Evolutionary conservation across 2,113 vertebrate species (phyloP).

Genomic region (Rhabdomys dilectus): DNA sequence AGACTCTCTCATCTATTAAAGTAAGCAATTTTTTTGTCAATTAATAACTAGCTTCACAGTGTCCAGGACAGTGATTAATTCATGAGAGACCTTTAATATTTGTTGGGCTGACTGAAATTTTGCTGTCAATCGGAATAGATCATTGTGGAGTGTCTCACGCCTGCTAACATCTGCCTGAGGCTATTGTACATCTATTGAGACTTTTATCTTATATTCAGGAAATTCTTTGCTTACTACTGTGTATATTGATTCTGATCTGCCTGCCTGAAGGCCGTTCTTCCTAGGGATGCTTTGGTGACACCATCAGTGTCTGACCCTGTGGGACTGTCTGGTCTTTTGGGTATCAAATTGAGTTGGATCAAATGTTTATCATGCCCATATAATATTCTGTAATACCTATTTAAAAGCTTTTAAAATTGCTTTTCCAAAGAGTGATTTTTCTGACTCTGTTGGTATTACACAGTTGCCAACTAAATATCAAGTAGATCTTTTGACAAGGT

Average conservation of each 20-base stretch:
- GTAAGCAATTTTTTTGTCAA: background rate
- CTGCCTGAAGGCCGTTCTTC: background rate
- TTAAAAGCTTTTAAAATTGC: background rate
- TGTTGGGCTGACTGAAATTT: background rate
- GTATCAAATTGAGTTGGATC: background rate
- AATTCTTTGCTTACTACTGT: background rate
- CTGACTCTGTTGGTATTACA: background rate
- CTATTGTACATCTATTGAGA: background rate
- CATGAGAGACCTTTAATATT: background rate
- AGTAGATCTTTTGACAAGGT: slow-evolving; percentile 10
- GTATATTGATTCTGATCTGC: background rate
- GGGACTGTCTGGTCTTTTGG: background rate
- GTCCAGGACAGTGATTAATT: slow-evolving; percentile 43
- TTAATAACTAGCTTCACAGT: slow-evolving; percentile 24
- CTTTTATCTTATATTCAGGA: background rate
- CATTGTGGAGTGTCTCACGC: slow-evolving; percentile 26
- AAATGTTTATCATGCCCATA: background rate
- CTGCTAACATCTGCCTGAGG: background rate
- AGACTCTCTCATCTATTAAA: background rate
- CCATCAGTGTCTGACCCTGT: background rate
- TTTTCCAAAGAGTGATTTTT: slow-evolving; percentile 2
- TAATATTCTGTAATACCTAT: slow-evolving; percentile 19
- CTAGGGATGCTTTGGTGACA: background rate
- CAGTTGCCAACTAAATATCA: background rate
- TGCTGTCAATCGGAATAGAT: background rate